Percentiles rank a stretch among this genome's conserved stretches.
Evolutionary conservation across 2,888 invertebrate genomes (phyloP).

Genomic region (Drepana falcataria): DNA sequence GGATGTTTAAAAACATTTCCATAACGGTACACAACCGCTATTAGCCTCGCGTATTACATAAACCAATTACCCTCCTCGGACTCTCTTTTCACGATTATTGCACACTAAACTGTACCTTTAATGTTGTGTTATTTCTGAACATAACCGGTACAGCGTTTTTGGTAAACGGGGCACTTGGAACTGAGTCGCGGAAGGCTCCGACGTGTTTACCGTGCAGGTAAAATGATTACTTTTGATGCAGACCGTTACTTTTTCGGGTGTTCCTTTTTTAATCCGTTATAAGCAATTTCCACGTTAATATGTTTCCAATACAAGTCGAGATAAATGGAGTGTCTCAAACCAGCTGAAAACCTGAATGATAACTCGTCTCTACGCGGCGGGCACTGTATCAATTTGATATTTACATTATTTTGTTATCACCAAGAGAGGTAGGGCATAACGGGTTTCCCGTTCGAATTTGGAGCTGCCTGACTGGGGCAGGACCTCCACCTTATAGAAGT

Average conservation of each 20-base stretch:
- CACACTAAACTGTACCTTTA: slow-evolving; percentile 33
- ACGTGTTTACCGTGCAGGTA: slow-evolving; percentile 9
- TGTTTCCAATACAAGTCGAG: slow-evolving; percentile 18
- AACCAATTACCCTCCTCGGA: slow-evolving; percentile 56
- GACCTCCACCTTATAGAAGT: no score
- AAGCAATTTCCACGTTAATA: slow-evolving; percentile 13
- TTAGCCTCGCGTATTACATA: slow-evolving; percentile 51
- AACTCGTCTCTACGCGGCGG: slow-evolving; percentile 21
- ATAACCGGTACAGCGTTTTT: slow-evolving; percentile 5
- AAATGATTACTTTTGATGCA: background rate
- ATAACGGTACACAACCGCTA: slow-evolving; percentile 62
- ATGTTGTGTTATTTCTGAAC: slow-evolving; percentile 9
- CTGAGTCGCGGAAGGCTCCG: slow-evolving; percentile 15
- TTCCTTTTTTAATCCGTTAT: slow-evolving; percentile 9
- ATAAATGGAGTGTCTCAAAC: slow-evolving; percentile 8
- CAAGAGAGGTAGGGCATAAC: no score
- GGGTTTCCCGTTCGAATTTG: no score
- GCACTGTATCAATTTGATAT: slow-evolving; percentile 42
- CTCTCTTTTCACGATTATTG: slow-evolving; percentile 50
- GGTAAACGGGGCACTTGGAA: slow-evolving; percentile 10
- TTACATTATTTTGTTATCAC: slow-evolving; percentile 29
- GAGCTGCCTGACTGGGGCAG: no score
- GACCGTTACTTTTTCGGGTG: background rate
- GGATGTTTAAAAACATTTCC: slow-evolving; percentile 46
- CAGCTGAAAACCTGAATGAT: no score